Conservation (phyloP, 2,113 vertebrate species). For the Macrotis lagotis region DNA sequence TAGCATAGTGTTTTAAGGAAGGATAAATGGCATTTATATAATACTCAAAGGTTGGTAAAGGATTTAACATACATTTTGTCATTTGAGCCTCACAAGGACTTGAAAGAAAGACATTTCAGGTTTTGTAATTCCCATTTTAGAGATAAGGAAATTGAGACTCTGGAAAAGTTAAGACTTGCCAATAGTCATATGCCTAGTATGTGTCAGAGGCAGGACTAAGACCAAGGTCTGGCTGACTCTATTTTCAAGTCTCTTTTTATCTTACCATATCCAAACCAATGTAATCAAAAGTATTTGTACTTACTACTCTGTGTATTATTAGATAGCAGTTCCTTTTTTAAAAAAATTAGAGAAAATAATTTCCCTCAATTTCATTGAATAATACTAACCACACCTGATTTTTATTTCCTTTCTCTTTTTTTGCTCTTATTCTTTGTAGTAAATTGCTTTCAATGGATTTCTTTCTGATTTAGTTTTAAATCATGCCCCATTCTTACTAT, state of each 20-base stretch:
- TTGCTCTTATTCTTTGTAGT: conserved; percentile 16
- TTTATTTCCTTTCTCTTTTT: conserved; percentile 29
- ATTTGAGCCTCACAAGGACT: background rate
- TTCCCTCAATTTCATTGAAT: conserved; percentile 28
- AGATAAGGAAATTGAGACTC: background rate
- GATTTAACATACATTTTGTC: background rate
- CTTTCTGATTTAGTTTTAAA: conserved; percentile 58
- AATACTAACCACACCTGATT: conserved; percentile 9
- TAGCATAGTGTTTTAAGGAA: background rate
- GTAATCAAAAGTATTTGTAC: background rate
- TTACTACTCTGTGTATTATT: background rate
- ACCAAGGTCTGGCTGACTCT: background rate
- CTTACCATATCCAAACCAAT: background rate
- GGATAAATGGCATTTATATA: background rate
- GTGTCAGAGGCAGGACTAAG: background rate
- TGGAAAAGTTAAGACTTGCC: background rate
- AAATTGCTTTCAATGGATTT: conserved; percentile 37
- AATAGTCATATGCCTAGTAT: background rate
- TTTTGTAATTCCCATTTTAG: background rate
- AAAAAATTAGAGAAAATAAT: background rate
- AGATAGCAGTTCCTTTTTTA: background rate
- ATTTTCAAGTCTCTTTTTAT: background rate
- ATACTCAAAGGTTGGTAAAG: background rate
- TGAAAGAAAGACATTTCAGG: background rate
- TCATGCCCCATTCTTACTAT: conserved; percentile 20